phyloP scores from a whole-genome alignment of 2,797 vertebrate genomes.

The Cryptoblepharus egeriae region DNA sequence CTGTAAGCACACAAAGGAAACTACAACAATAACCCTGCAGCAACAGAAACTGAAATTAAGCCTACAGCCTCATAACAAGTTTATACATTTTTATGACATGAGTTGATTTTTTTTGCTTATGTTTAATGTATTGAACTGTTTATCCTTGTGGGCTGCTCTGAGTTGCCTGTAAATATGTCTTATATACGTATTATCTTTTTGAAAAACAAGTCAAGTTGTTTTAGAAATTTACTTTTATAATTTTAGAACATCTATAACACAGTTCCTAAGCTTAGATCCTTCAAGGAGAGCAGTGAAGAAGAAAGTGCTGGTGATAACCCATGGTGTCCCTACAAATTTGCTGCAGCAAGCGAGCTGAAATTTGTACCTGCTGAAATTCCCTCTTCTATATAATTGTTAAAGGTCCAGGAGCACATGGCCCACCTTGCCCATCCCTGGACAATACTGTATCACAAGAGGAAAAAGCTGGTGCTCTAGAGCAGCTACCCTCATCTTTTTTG shows the following conservation, averaged over 20 bases:
- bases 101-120: background rate
- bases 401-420: no score
- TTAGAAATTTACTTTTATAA: background rate
- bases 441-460: background rate
- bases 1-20: background rate
- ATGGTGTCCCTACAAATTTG: no score
- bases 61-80: background rate
- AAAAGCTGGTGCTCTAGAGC: background rate
- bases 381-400: no score
- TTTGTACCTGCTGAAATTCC: no score
- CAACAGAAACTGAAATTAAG: background rate
- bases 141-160: background rate
- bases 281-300: no score
- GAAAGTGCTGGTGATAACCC: no score
- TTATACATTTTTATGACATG: background rate
- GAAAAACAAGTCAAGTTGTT: background rate
- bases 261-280: no score
- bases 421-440: no score
- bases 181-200: background rate
- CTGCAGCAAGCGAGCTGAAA: no score
- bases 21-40: background rate
- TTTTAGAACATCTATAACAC: no score
- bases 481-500: no score
- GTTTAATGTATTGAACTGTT: background rate
- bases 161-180: background rate